Conservation (phyloP, 2,888 invertebrate genomes). For the Tenthredo amoena region DNA sequence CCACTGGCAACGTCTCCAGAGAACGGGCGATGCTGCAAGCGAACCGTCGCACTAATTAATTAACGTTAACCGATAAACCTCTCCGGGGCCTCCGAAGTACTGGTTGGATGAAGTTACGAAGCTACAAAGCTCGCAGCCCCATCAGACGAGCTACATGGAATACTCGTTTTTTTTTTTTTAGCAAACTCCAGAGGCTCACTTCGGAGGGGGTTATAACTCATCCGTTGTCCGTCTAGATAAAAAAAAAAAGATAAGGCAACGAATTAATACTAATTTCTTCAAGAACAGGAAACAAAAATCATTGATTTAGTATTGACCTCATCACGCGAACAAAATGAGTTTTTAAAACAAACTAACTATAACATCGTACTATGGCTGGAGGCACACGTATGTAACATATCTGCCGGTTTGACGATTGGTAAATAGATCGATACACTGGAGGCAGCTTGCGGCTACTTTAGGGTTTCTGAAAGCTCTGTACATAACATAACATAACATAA, state of each 20-base stretch:
- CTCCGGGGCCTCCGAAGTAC: slow-evolving; percentile 33
- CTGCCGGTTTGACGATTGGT: background rate
- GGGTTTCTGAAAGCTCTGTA: background rate
- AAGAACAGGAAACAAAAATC: background rate
- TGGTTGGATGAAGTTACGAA: slow-evolving; percentile 35
- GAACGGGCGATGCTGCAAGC: slow-evolving; percentile 35
- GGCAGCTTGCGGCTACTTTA: background rate
- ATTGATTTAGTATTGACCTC: background rate
- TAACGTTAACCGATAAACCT: slow-evolving; percentile 49
- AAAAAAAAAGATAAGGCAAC: background rate
- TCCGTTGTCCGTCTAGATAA: background rate
- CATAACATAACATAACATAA: background rate
- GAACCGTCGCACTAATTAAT: slow-evolving; percentile 44
- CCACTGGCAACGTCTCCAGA: slow-evolving; percentile 28
- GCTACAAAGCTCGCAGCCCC: slow-evolving; percentile 24
- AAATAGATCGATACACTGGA: background rate
- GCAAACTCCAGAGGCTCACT: background rate
- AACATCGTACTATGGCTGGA: background rate
- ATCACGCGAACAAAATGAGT: background rate
- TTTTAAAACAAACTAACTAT: background rate
- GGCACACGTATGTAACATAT: background rate
- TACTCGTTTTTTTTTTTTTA: slow-evolving; percentile 1
- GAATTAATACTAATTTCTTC: background rate
- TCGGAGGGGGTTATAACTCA: background rate
- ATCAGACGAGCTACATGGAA: background rate